phyloP scores from a whole-genome alignment of 2,113 vertebrate species.

The Spizaetus ornatus region DNA sequence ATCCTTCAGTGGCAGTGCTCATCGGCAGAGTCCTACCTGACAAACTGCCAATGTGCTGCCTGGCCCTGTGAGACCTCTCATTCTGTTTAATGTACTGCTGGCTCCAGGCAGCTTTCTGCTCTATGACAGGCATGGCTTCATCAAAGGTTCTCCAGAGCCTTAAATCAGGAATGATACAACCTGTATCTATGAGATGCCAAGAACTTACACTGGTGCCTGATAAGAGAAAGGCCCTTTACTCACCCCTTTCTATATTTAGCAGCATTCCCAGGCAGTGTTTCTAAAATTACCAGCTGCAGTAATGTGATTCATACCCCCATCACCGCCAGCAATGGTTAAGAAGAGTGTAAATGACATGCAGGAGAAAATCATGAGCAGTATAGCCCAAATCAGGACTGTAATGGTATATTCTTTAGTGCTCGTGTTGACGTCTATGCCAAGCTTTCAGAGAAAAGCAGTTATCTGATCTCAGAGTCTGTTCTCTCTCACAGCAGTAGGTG shows the following conservation, averaged over 20 bases:
- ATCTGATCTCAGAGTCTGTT: not conserved
- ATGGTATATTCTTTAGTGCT: not conserved
- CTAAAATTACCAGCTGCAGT: constrained; percentile 55
- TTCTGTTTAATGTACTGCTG: not conserved
- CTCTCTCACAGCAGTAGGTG: not conserved
- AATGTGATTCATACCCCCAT: constrained; percentile 51
- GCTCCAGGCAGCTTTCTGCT: constrained; percentile 19
- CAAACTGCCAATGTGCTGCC: not conserved
- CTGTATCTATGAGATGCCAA: not conserved
- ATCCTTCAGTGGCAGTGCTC: not conserved
- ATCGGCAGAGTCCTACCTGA: not conserved
- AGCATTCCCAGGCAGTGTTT: constrained; percentile 27
- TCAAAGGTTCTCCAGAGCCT: constrained; percentile 24
- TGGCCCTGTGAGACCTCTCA: not conserved
- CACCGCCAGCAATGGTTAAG: constrained; percentile 1
- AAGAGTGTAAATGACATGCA: constrained; percentile 26
- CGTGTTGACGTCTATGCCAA: not conserved
- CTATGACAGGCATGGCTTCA: not conserved
- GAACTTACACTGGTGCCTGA: constrained; percentile 1
- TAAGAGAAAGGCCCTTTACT: constrained; percentile 14
- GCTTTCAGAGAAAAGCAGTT: not conserved
- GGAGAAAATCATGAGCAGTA: constrained; percentile 6
- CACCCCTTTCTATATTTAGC: constrained; percentile 40
- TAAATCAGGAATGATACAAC: not conserved
- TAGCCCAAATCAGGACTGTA: not conserved